These are phyloP conservation scores for Hemiscyllium ocellatum DNA, from an alignment of 2,113 vertebrate genomes.

Conservation along the genomic window DNA sequence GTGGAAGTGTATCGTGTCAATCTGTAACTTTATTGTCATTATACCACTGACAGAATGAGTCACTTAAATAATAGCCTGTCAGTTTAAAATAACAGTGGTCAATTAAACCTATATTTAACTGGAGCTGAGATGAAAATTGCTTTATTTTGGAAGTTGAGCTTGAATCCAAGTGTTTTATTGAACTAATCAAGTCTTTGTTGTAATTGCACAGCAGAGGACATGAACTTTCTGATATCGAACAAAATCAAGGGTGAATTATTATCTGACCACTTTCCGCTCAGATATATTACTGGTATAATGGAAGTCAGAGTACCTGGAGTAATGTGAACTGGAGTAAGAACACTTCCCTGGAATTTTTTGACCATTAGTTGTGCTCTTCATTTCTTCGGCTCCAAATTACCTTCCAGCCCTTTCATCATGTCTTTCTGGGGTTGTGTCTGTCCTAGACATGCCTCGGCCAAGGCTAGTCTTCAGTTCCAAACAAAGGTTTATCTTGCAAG, in stretches of 20 bases:
- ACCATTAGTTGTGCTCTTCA: neutral
- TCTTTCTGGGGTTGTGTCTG: neutral
- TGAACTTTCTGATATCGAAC: neutral
- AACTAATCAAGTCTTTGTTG: neutral
- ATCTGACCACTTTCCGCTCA: neutral
- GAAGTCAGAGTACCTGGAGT: too few species aligned
- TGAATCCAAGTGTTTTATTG: neutral
- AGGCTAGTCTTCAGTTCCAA: neutral
- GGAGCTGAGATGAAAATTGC: neutral
- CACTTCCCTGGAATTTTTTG: neutral
- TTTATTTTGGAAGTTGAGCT: neutral
- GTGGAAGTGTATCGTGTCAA: neutral
- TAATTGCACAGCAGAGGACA: neutral
- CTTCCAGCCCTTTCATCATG: neutral
- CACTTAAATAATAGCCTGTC: neutral
- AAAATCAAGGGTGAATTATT: neutral
- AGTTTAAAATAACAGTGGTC: neutral
- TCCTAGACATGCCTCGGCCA: neutral
- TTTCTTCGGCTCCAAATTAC: neutral
- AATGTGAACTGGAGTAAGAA: neutral
- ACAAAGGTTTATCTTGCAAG: neutral
- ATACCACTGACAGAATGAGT: neutral
- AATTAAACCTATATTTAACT: neutral
- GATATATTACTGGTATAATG: neutral
- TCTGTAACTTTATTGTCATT: neutral